These are phyloP conservation scores for Philereme vetulata DNA, from an alignment of 2,888 invertebrate species.

Conservation along the genomic window DNA sequence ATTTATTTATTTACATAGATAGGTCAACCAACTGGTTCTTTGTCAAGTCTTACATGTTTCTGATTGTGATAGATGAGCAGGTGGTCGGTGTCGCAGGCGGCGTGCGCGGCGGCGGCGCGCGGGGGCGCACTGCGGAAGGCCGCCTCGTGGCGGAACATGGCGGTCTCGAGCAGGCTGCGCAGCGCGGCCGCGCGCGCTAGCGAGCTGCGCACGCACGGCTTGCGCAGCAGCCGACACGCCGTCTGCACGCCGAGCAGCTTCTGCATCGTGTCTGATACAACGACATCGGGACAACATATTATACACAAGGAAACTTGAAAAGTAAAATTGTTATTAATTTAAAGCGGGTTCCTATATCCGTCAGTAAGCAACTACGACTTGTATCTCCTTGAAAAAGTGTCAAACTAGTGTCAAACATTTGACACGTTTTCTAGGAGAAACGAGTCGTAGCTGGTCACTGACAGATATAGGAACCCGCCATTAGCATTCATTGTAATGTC, in stretches of 20 bases:
- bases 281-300: not conserved
- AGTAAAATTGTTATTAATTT: no score
- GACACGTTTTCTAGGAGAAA: no score
- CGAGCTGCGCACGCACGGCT: constrained; percentile 86
- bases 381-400: no score
- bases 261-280: constrained; percentile 79
- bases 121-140: constrained; percentile 86
- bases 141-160: constrained; percentile 87
- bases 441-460: no score
- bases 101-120: constrained; percentile 65
- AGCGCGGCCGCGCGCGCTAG: constrained; percentile 89
- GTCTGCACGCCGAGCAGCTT: constrained; percentile 87
- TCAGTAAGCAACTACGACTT: no score
- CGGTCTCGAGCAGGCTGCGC: constrained; percentile 88
- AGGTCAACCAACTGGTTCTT: no score
- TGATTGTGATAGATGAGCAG: constrained; percentile 87
- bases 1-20: no score
- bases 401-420: no score
- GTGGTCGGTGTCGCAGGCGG: constrained; percentile 59
- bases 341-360: no score
- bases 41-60: constrained; percentile 84
- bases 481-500: no score
- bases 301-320: no score
- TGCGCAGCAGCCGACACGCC: constrained; percentile 85
- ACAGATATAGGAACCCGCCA: no score